Evolutionary conservation across 2,113 vertebrate genomes (phyloP).

Genomic region (Xiphophorus maculatus): DNA sequence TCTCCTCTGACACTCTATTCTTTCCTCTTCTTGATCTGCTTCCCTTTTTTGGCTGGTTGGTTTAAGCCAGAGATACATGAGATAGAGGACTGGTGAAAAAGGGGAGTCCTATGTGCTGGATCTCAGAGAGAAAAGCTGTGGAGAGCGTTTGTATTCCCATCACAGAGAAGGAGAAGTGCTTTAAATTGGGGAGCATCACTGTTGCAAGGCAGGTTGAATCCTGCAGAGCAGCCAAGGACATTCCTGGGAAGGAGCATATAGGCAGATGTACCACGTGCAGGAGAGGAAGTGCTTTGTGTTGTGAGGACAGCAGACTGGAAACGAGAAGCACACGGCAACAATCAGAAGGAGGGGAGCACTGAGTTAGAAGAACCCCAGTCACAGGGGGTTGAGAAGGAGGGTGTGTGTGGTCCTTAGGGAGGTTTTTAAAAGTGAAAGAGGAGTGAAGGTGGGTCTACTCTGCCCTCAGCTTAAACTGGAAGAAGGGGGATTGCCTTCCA

Average conservation of each 20-base stretch:
- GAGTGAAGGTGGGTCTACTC: conserved; percentile 13
- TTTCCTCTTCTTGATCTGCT: conserved; percentile 29
- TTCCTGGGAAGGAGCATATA: conserved; percentile 34
- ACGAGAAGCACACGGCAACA: conserved; percentile 42
- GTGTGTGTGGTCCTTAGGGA: conserved; percentile 48
- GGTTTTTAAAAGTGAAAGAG: conserved; percentile 67
- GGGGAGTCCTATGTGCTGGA: conserved; percentile 51
- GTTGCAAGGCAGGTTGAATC: conserved; percentile 49
- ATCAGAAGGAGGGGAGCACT: conserved; percentile 48
- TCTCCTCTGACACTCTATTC: conserved; percentile 18
- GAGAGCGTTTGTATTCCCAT: conserved; percentile 45
- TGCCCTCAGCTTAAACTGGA: conserved; percentile 60
- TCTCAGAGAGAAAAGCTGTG: conserved; percentile 48
- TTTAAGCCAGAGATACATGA: conserved; percentile 46
- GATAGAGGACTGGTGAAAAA: conserved; percentile 36
- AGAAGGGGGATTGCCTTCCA: conserved; percentile 39
- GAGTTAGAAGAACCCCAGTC: conserved; percentile 38
- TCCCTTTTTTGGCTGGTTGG: conserved; percentile 28
- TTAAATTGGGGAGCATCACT: conserved; percentile 45
- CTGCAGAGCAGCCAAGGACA: conserved; percentile 43
- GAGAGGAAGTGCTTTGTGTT: conserved; percentile 65
- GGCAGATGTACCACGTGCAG: conserved; percentile 45
- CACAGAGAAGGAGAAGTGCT: conserved; percentile 35
- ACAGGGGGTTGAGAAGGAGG: conserved; percentile 51
- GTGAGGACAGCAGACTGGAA: conserved; percentile 37